Evolutionary conservation across 2,113 vertebrate species (phyloP).

Genomic region (Uria aalge): DNA sequence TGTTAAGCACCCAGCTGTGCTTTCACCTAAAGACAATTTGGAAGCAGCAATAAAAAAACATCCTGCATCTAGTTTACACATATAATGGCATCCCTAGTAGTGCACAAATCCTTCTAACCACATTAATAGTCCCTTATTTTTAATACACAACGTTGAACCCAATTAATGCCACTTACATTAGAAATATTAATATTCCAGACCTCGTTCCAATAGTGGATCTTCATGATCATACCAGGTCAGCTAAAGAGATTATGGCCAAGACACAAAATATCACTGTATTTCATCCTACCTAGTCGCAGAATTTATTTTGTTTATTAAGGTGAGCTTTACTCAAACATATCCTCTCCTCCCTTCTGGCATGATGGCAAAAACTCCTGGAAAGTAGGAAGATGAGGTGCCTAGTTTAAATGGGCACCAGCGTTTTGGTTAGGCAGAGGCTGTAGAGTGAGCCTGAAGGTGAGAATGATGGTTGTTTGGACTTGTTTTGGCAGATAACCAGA

Average conservation of each 20-base stretch:
- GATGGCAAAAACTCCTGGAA: neutral
- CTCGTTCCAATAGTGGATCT: neutral
- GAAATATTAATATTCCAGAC: neutral
- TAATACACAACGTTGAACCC: neutral
- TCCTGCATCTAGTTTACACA: constrained; percentile 28
- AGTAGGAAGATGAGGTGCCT: neutral
- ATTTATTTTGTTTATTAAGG: neutral
- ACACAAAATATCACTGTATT: neutral
- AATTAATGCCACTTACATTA: neutral
- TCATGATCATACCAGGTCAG: neutral
- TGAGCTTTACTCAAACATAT: neutral
- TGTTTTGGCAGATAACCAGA: neutral
- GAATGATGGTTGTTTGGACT: neutral
- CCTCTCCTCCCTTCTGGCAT: neutral
- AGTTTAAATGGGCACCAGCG: neutral
- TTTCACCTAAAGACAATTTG: constrained; percentile 51
- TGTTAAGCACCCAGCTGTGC: constrained; percentile 50
- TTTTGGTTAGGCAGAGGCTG: neutral
- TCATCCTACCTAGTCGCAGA: neutral
- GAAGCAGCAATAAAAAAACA: constrained; percentile 25
- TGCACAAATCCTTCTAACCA: neutral
- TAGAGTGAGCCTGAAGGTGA: neutral
- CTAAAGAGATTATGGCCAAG: neutral
- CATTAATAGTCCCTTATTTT: neutral
- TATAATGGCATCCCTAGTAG: constrained; percentile 18